Base-by-base conservation (phyloP, 2,797 vertebrate genomes). In the Karalla daura region DNA sequence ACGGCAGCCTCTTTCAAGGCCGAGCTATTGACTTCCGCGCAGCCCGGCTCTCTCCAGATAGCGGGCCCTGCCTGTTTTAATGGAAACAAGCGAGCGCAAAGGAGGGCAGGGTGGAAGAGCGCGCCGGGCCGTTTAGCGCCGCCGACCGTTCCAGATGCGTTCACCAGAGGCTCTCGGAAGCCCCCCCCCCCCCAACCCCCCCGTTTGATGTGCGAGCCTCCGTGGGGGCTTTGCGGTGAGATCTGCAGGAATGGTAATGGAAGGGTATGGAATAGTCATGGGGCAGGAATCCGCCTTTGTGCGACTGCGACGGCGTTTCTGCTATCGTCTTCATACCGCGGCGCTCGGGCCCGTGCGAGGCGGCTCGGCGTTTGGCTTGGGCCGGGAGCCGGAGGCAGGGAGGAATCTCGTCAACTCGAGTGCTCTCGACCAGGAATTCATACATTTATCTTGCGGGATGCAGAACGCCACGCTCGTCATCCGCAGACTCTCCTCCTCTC, bases 391-490 rank as follows among this genome's bases (percentile, higher is more conserved):
- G n/a, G n/a, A n/a, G n/a, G 40, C 14, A 12, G 54, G 70, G 63
- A 84, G 73, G 61, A 82, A 68, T 84, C 68, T 77, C 8, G 9
- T 78, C 72, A 68, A 55, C 35, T 40, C 44, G 53, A 54, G 55
- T 8, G 20, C 40, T 66, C 67, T 35, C 7, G 18, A 78, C 61
- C 71, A 78, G 71, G 62, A 78, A 78, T 85, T 89, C 69, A 58
- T 84, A 62, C 74, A 66, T 73, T 78, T 78, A 74, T 81, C 76
- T 63, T 68, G 78, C 28, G 75, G 87, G 83, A 83, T 59, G 28
- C 30, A 4, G 25, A 85, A 73, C 73, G 45, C 70, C 10, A 47
- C 60, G 53, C 24, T 65, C 30, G 40, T 64, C 21, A 40, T 74
- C 74, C 11, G n/a, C 37, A 32, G 50, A 85, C 65, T 80, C 63